phyloP scores from a whole-genome alignment of 37 sponge, comb jelly and placozoan genomes.

The Geodia barretti region DNA sequence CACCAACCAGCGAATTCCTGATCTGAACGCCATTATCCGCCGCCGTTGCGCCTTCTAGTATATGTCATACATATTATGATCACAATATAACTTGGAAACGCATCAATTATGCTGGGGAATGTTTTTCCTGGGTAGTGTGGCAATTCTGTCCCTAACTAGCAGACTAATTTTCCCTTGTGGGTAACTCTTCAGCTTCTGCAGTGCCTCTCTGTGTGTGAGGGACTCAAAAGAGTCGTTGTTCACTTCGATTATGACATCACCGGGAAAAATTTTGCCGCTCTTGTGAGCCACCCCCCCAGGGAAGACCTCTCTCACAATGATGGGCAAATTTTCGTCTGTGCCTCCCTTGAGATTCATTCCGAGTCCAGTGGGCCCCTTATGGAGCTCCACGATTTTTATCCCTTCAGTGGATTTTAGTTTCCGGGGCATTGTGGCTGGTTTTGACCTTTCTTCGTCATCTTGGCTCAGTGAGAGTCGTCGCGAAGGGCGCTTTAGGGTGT shows the following conservation, averaged over 20 bases:
- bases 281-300: conserved; percentile 82
- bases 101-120: too few relatives aligned
- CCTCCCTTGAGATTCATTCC: conserved; percentile 79
- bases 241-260: conserved; percentile 74
- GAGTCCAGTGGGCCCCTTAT: conserved; percentile 78
- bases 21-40: too few relatives aligned
- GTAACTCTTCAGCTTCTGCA: conserved; percentile 41
- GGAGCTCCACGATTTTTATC: conserved; percentile 64
- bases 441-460: not conserved
- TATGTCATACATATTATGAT: too few relatives aligned
- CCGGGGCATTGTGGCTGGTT: conserved; percentile 20
- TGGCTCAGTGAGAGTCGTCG: not conserved
- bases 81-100: too few relatives aligned
- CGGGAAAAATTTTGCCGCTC: conserved; percentile 54
- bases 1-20: too few relatives aligned
- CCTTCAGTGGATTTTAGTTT: conserved; percentile 8
- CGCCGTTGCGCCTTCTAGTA: too few relatives aligned
- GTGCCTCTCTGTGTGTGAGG: conserved; percentile 57
- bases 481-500: not conserved
- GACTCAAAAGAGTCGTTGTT: conserved; percentile 59
- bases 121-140: too few relatives aligned
- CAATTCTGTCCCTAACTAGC: conserved; percentile 40
- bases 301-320: conserved; percentile 64
- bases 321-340: conserved; percentile 32
- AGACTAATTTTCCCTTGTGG: conserved; percentile 74